Evolutionary conservation across 2,888 invertebrate genomes (phyloP), one percentile per base, ranked within the genome.

Genomic region (Ectemnius continuus): DNA sequence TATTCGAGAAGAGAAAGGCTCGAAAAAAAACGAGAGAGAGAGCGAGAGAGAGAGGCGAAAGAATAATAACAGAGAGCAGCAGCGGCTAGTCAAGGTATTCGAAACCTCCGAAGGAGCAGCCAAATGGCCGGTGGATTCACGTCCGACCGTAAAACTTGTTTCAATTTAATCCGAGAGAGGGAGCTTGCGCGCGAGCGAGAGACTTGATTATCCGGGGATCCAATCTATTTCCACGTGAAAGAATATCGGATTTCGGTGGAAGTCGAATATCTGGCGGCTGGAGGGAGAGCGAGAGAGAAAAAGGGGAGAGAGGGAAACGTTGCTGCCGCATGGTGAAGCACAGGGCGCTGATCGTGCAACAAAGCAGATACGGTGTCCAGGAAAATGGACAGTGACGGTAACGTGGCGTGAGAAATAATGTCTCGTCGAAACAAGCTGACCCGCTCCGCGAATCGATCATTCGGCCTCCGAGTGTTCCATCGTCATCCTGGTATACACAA

Each of bases 371-470:
- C 72, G 78, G 78, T 76, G 76, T 76, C 70, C 74, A 74, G 64
- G 68, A 71, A 75, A 73, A 70, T 61, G 59, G 72, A 70, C 64
- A 60, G 60, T 70, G 70, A 63, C 70, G 70, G 68, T 52, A 52
- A 52, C 52, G 52, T 52, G 78, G 66, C 67, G 61, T 60, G 63
- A 70, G 65, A 77, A 81, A 81, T 84, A 81, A 85, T 81, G 82
- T 75, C 77, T 80, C 77, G 80, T 81, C 79, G 79, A 73, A 76
- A 70, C 81, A 75, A 81, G 80, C 79, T 83, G 84, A 84, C 79
- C 79, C 79, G 70, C 73, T 63, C 63, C 61, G 79, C 65, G 78
- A 66, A 85, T 85, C 85, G 84, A 85, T 85, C 84, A 85, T 83
- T 84, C 75, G 46, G 64, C 36, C 36, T 36, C 36, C 36, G 36